phyloP scores from a whole-genome alignment of 2,113 vertebrate species.

The Pagrus major region DNA sequence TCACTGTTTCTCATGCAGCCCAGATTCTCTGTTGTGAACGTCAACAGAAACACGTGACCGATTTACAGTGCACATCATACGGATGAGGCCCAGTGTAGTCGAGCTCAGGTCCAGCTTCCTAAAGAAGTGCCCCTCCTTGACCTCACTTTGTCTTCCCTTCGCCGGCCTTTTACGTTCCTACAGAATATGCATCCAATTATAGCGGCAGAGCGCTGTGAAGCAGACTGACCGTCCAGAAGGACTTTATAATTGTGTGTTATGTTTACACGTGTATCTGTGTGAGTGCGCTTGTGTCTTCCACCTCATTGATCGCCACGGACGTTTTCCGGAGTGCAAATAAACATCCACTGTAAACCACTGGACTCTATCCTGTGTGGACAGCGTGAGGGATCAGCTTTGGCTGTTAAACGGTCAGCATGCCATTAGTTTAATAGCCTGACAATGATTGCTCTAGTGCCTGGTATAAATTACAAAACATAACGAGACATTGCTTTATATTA shows the following conservation, averaged over 20 bases:
- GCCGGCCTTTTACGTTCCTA: conserved; percentile 1
- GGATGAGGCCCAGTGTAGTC: conserved; percentile 32
- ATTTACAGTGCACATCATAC: conserved; percentile 30
- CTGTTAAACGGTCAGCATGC: conserved; percentile 67
- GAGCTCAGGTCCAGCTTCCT: conserved; percentile 28
- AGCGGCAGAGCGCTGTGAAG: conserved; percentile 20
- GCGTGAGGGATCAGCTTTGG: conserved; percentile 47
- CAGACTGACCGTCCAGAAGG: conserved; percentile 42
- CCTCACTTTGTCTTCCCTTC: conserved; percentile 5
- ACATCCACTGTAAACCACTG: conserved; percentile 38
- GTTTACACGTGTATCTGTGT: conserved; percentile 28
- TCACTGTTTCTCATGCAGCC: conserved; percentile 6
- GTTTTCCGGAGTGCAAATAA: conserved; percentile 45
- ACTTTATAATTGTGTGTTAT: conserved; percentile 45
- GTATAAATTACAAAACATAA: conserved; percentile 61
- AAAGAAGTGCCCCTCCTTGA: conserved; percentile 24
- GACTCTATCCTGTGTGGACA: conserved; percentile 40
- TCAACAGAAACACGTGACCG: conserved; percentile 19
- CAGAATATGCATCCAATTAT: conserved; percentile 68
- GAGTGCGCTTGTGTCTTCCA: conserved; percentile 65
- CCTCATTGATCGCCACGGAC: conserved; percentile 62
- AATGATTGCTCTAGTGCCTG: conserved; percentile 57
- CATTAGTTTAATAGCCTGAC: conserved; percentile 68
- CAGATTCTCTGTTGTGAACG: background rate
- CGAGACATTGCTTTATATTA: conserved; percentile 46